Conservation (phyloP, 53 echinoderm and acorn worm species). For the Luidia sarsii region DNA sequence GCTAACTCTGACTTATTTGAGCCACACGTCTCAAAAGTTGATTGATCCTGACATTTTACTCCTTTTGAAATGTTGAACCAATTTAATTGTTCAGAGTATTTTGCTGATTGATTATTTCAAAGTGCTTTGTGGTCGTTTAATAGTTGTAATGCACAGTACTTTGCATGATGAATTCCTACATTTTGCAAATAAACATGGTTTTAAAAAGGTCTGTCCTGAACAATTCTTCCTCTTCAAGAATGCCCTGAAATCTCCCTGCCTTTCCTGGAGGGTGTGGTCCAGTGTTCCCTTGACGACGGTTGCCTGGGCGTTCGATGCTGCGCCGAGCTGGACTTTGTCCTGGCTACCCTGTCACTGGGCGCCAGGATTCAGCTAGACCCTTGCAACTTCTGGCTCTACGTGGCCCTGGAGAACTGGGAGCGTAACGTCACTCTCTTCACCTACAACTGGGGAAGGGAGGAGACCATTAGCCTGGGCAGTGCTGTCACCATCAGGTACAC, state of each 20-base stretch:
- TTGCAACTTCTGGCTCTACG: conserved; percentile 40
- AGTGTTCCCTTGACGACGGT: conserved; percentile 39
- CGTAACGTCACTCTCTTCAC: conserved; percentile 31
- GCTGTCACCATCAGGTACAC: conserved; percentile 22
- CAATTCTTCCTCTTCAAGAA: too few relatives aligned
- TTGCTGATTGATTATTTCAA: too few relatives aligned
- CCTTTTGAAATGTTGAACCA: too few relatives aligned
- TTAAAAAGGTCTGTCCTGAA: too few relatives aligned
- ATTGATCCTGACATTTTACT: too few relatives aligned
- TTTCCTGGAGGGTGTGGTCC: conserved; percentile 19
- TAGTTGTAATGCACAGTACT: too few relatives aligned
- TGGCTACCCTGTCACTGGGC: conserved; percentile 3
- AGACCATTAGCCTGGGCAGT: neutral
- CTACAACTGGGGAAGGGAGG: conserved; percentile 39
- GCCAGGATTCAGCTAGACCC: conserved; percentile 51
- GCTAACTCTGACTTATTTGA: too few relatives aligned
- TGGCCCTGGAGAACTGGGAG: conserved; percentile 42
- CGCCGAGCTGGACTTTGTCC: conserved; percentile 35
- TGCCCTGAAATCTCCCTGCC: conserved; percentile 49
- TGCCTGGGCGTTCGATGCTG: conserved; percentile 56
- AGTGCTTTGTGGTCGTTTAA: too few relatives aligned
- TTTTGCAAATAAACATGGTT: too few relatives aligned
- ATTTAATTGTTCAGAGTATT: too few relatives aligned
- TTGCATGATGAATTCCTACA: too few relatives aligned
- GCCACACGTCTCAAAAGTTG: too few relatives aligned